These are phyloP conservation scores for Pachyramphus minor DNA, from an alignment of 2,113 vertebrate genomes.

Conservation along the genomic window DNA sequence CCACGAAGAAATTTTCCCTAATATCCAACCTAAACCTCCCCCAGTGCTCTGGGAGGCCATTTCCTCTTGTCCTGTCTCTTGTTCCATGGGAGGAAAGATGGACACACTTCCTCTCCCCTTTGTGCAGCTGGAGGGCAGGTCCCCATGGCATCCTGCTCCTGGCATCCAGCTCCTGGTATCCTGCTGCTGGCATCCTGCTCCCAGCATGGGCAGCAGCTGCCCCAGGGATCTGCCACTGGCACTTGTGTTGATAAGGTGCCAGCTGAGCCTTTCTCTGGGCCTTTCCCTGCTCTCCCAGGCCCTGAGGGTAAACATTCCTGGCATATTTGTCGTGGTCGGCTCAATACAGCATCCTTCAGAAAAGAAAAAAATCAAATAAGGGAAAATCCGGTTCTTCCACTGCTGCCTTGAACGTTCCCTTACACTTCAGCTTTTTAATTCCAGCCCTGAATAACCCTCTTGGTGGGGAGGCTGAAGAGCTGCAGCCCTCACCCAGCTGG, in stretches of 20 bases:
- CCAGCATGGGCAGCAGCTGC: not conserved
- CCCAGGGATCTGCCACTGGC: not conserved
- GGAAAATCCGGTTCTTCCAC: slow-evolving; percentile 62
- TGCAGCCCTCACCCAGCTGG: not conserved
- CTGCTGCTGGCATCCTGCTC: not conserved
- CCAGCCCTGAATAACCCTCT: not conserved
- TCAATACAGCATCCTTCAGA: slow-evolving; percentile 56
- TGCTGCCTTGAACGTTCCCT: not conserved
- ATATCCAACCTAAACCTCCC: not conserved
- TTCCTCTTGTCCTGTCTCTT: not conserved
- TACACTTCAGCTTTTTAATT: not conserved
- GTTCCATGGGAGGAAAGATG: not conserved
- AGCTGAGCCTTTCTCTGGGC: slow-evolving; percentile 19
- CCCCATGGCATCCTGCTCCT: fast-evolving
- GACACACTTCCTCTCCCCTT: not conserved
- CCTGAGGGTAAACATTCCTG: slow-evolving; percentile 65
- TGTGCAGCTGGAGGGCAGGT: not conserved
- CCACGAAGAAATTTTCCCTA: not conserved
- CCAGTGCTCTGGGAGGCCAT: fast-evolving
- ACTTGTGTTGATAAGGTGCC: slow-evolving; percentile 26
- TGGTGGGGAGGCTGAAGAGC: not conserved
- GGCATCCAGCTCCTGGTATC: not conserved
- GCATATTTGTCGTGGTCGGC: slow-evolving; percentile 56
- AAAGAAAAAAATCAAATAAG: slow-evolving; percentile 41
- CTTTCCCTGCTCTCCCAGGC: slow-evolving; percentile 40